phyloP scores from a whole-genome alignment of 2,113 vertebrate species.

The Eolophus roseicapilla region DNA sequence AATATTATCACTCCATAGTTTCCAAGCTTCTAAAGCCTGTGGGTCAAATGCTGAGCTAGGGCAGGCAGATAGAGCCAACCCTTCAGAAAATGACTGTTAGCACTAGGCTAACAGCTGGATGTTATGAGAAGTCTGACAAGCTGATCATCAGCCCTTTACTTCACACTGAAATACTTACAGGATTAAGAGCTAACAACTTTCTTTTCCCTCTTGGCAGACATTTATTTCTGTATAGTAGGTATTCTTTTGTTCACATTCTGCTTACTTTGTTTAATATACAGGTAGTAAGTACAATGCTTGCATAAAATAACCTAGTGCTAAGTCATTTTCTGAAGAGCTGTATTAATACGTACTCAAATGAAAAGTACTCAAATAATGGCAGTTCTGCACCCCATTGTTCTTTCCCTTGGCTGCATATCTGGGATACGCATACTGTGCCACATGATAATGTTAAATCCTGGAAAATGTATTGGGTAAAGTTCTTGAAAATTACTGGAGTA shows the following conservation, averaged over 20 bases:
- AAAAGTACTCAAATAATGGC: not conserved
- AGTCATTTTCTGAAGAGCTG: not conserved
- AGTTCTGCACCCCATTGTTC: not conserved
- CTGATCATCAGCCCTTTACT: slow-evolving; percentile 3
- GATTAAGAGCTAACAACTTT: slow-evolving; percentile 26
- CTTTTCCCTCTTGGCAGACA: not conserved
- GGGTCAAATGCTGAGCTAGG: not conserved
- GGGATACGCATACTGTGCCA: not conserved
- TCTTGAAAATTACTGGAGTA: not conserved
- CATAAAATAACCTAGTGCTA: not conserved
- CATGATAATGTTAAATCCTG: not conserved
- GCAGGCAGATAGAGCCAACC: not conserved
- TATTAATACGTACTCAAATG: fast-evolving
- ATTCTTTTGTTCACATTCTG: not conserved
- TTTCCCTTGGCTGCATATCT: not conserved
- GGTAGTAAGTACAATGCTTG: not conserved
- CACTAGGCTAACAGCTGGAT: not conserved
- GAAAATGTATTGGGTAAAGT: not conserved
- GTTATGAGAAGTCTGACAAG: not conserved
- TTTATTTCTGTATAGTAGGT: not conserved
- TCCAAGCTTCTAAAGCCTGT: not conserved
- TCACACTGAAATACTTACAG: not conserved
- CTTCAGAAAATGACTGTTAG: not conserved
- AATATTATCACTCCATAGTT: not conserved
- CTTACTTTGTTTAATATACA: not conserved